phyloP scores from a whole-genome alignment of 2,888 invertebrate genomes.

The Lampropteryx suffumata region DNA sequence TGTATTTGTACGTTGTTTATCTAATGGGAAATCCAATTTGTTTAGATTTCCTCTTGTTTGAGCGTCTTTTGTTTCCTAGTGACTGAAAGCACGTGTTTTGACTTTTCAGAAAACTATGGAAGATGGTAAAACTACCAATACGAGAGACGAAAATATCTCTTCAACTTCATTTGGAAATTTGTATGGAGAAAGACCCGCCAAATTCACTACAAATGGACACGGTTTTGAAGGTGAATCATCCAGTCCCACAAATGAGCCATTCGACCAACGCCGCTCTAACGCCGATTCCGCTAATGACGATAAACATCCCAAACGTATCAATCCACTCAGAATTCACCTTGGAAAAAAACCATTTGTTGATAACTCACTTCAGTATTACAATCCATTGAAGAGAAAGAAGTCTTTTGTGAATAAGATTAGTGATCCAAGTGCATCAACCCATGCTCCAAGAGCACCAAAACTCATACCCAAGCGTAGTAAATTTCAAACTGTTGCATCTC shows the following conservation, averaged over 20 bases:
- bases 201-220: conserved; percentile 71
- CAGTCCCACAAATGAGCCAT: conserved; percentile 48
- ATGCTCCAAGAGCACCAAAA: conserved; percentile 64
- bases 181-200: conserved; percentile 64
- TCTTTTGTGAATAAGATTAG: conserved; percentile 55
- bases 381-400: conserved; percentile 65
- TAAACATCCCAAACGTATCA: conserved; percentile 68
- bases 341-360: conserved; percentile 79
- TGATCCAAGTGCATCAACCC: conserved; percentile 54
- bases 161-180: conserved; percentile 61
- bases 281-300: conserved; percentile 59
- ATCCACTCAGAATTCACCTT: conserved; percentile 73
- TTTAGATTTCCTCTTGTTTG: conserved; percentile 73
- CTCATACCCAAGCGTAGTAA: conserved; percentile 67
- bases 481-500: conserved; percentile 66
- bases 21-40: conserved; percentile 60
- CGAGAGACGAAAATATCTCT: conserved; percentile 71
- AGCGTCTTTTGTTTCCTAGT: conserved; percentile 78
- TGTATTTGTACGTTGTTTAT: conserved; percentile 53
- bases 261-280: conserved; percentile 49
- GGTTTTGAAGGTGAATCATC: conserved; percentile 56
- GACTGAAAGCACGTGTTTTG: conserved; percentile 70
- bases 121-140: conserved; percentile 77
- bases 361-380: conserved; percentile 64
- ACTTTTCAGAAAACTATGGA: conserved; percentile 82